phyloP scores from a whole-genome alignment of 2,797 vertebrate genomes.

The Odontamblyopus lacepedii region DNA sequence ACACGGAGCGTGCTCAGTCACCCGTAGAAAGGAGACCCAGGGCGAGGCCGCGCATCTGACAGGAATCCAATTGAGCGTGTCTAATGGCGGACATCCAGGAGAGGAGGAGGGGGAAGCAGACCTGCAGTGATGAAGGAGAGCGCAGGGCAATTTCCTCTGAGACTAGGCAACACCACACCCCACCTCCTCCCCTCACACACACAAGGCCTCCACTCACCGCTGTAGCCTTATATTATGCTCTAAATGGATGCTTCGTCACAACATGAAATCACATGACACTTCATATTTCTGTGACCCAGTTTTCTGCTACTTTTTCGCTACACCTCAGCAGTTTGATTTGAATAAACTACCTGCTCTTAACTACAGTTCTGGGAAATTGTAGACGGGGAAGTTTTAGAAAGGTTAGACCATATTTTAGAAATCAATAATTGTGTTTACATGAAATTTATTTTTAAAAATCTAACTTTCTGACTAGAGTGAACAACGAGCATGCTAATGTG shows the following conservation, averaged over 20 bases:
- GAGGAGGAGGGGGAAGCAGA: conserved; percentile 63
- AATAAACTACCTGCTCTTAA: not conserved
- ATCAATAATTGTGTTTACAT: no score
- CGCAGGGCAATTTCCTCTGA: conserved; percentile 60
- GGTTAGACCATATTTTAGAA: no score
- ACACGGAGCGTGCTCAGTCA: conserved; percentile 67
- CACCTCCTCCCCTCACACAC: conserved; percentile 9
- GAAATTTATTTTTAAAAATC: no score
- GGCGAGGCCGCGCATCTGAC: conserved; percentile 77
- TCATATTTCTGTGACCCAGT: conserved; percentile 17
- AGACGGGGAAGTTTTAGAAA: not conserved
- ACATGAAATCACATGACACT: conserved; percentile 24
- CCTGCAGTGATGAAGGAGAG: conserved; percentile 72
- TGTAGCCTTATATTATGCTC: conserved; percentile 33
- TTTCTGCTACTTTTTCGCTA: conserved; percentile 3
- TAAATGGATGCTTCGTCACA: conserved; percentile 38
- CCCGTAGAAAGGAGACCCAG: conserved; percentile 76
- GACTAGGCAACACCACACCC: conserved; percentile 31
- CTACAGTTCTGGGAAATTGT: not conserved
- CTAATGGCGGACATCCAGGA: conserved; percentile 78
- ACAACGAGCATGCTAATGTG: no score
- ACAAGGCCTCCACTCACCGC: conserved; percentile 5
- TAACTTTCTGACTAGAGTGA: no score
- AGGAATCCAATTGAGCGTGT: conserved; percentile 80
- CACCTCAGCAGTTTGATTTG: conserved; percentile 8